Percentiles rank a stretch among this genome's conserved stretches.
These are phyloP conservation scores for Myanophis thanlyinensis DNA, from an alignment of 2,113 vertebrate genomes.

Conservation along the genomic window DNA sequence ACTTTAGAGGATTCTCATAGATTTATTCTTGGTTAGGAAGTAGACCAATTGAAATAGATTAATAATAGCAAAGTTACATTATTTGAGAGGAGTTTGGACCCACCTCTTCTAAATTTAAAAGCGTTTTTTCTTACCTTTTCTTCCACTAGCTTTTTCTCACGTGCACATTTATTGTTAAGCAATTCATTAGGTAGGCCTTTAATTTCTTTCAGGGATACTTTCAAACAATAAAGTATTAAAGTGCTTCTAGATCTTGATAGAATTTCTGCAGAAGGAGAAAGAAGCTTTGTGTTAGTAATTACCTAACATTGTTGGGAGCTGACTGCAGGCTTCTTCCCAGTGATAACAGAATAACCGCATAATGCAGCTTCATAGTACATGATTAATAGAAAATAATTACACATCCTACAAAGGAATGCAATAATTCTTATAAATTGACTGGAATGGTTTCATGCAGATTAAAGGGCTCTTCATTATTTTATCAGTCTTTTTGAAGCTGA, in stretches of 20 bases:
- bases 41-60: background rate
- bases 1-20: slow-evolving; percentile 7
- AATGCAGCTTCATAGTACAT: slow-evolving; percentile 83
- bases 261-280: slow-evolving; percentile 71
- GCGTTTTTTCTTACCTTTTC: background rate
- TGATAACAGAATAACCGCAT: slow-evolving; percentile 82
- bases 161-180: slow-evolving; percentile 67
- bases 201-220: slow-evolving; percentile 75
- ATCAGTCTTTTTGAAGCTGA: slow-evolving; percentile 76
- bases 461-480: slow-evolving; percentile 84
- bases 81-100: background rate
- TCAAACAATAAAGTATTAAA: slow-evolving; percentile 70
- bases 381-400: slow-evolving; percentile 88
- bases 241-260: slow-evolving; percentile 76
- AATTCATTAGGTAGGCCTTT: slow-evolving; percentile 72
- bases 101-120: background rate
- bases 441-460: slow-evolving; percentile 84
- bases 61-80: background rate
- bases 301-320: slow-evolving; percentile 80
- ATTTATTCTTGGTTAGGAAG: background rate
- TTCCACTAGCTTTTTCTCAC: background rate
- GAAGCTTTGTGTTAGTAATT: slow-evolving; percentile 81
- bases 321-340: slow-evolving; percentile 81
- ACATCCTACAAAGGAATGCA: slow-evolving; percentile 82
- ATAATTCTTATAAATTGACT: slow-evolving; percentile 86